Evolutionary conservation across 2,797 vertebrate genomes (phyloP), one percentile per base, ranked within the genome.

Genomic region (Acrossocheilus fasciatus): DNA sequence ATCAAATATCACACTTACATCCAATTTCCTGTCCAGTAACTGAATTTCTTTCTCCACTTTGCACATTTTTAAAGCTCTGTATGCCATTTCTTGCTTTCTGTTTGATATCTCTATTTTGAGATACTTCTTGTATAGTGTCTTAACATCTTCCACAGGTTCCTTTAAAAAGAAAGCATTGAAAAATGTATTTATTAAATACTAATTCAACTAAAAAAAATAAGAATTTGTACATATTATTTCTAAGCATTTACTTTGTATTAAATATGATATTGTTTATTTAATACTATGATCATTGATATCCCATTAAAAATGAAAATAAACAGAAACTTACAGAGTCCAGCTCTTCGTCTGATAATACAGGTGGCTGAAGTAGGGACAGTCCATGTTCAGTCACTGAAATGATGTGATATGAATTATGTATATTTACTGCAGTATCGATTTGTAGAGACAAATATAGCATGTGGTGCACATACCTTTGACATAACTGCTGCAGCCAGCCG

Each of bases 1-100:
- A 59, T 43, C 69, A 62, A 18, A 75, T 12, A 20, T 68, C 34
- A 54, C 18, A 82, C 86, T 89, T 62, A 87, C 82, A 82, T 82
- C 82, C 89, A 90, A 30, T 74, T 89, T 81, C 77, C 82, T 90
- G 83, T 91, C 90, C 6, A 91, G 81, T 54, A 91, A 50, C 89
- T 88, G 86, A 57, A 91, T 91, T 81, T 91, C 90, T 82, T 87
- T 91, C 69, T 90, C 85, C 1, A 91, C 86, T 84, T 89, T 91
- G 66, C 74, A 86, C 90, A 91, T 91, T 89, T 91, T 91, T 43
- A 91, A 87, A 11, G 88, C 88, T 15, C 90, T 86, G 75, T 91
- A 91, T 3, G 89, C 86, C 41, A 91, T 91, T 82, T 91, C 90
- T 82, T 91, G 89, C 64, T 81, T 88, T 66, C 86, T 87, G 82